phyloP scores from a whole-genome alignment of 2,888 invertebrate genomes.

The Acleris holmiana region DNA sequence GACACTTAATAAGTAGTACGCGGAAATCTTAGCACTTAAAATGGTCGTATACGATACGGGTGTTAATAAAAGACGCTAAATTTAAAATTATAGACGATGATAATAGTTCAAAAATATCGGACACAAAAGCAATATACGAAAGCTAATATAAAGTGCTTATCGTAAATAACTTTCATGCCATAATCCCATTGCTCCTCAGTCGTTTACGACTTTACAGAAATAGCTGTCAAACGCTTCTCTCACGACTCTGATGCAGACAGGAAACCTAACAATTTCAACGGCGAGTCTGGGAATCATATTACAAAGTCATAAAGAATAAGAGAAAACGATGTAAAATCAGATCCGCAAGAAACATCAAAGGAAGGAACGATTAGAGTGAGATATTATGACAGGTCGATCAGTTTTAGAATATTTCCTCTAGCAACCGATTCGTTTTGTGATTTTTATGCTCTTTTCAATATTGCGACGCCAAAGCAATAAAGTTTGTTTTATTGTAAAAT shows the following conservation, averaged over 20 bases:
- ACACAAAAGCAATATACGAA: too few species aligned
- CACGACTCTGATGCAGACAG: background rate
- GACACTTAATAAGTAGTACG: too few species aligned
- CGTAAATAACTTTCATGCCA: too few species aligned
- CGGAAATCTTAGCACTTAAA: too few species aligned
- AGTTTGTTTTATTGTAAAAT: background rate
- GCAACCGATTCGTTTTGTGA: constrained; percentile 14
- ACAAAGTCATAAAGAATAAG: background rate
- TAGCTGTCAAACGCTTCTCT: constrained; percentile 1
- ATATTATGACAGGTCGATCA: constrained; percentile 21
- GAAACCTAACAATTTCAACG: background rate
- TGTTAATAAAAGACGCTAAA: too few species aligned
- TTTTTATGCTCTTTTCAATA: constrained; percentile 9
- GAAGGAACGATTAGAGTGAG: constrained; percentile 13
- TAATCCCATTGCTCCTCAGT: too few species aligned
- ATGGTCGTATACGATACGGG: too few species aligned
- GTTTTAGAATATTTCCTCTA: constrained; percentile 10
- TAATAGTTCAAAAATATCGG: too few species aligned
- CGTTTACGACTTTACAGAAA: background rate
- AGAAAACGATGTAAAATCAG: background rate
- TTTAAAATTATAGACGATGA: too few species aligned
- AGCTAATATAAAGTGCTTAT: too few species aligned
- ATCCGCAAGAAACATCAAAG: constrained; percentile 22
- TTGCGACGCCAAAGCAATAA: constrained; percentile 6
- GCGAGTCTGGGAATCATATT: constrained; percentile 2